phyloP scores from a whole-genome alignment of 2,797 vertebrate species.

The Pelodytes ibericus region DNA sequence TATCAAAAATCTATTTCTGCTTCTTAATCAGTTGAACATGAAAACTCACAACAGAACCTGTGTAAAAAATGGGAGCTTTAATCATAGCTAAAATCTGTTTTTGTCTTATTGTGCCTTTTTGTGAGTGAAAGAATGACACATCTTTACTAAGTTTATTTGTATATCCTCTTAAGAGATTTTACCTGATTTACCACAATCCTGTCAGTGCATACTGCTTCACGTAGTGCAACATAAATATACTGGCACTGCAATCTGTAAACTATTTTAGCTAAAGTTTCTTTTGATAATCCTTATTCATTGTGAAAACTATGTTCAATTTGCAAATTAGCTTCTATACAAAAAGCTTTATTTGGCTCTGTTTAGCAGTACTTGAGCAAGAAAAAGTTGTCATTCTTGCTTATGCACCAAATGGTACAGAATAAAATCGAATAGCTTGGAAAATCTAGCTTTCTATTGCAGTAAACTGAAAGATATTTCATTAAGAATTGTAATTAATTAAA shows the following conservation, averaged over 20 bases:
- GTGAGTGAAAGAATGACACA: conserved; percentile 27
- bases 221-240: no score
- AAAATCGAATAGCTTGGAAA: no score
- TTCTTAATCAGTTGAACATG: conserved; percentile 33
- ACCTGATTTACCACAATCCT: conserved; percentile 7
- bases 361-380: no score
- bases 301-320: no score
- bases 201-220: no score
- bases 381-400: no score
- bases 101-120: conserved; percentile 37
- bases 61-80: conserved; percentile 9
- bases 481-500: no score
- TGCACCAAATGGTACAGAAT: no score
- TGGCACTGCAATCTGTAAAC: conserved; percentile 11
- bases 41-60: conserved; percentile 4
- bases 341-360: not conserved
- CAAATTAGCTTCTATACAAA: not conserved
- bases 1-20: conserved; percentile 57
- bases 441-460: no score
- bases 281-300: no score
- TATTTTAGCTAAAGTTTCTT: no score
- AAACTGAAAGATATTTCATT: no score
- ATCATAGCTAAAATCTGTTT: conserved; percentile 25
- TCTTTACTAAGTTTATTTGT: conserved; percentile 31
- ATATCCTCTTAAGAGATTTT: not conserved